A percentile compares a stretch with the other conserved stretches of the same genome.
These are phyloP conservation scores for Cololabis saira DNA, from an alignment of 2,113 vertebrate genomes.

Conservation along the genomic window DNA sequence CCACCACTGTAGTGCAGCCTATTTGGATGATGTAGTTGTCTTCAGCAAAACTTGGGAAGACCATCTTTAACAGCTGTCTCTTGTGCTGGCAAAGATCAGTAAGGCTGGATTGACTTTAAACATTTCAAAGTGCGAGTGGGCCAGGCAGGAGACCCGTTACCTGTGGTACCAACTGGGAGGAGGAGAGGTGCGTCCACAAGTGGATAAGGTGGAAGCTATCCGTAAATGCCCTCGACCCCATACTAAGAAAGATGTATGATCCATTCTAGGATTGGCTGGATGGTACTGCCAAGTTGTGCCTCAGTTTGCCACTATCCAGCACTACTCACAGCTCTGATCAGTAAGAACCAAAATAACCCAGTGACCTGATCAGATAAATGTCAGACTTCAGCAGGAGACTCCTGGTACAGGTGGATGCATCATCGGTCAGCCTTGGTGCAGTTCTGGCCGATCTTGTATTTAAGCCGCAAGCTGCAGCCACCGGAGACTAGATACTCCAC, in stretches of 20 bases:
- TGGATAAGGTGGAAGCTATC: constrained; percentile 33
- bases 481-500: no score
- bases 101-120: neutral
- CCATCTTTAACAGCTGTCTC: neutral
- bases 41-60: neutral
- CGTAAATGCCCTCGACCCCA: neutral
- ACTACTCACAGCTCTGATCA: no score
- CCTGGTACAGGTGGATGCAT: no score
- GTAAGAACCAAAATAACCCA: no score
- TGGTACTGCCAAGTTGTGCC: no score
- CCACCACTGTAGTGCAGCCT: neutral
- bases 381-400: no score
- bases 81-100: neutral
- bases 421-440: no score
- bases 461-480: no score
- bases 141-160: neutral
- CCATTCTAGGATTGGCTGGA: no score
- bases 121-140: constrained; percentile 6
- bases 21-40: neutral
- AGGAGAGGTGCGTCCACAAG: neutral
- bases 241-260: neutral
- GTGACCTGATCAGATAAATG: no score
- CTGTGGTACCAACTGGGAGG: constrained; percentile 1
- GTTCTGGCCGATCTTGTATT: no score
- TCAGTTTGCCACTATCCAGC: no score